A percentile compares a stretch with the other conserved stretches of the same genome.
Conservation (phyloP, 2,888 invertebrate species). For the Drosophila setosimentum region DNA sequence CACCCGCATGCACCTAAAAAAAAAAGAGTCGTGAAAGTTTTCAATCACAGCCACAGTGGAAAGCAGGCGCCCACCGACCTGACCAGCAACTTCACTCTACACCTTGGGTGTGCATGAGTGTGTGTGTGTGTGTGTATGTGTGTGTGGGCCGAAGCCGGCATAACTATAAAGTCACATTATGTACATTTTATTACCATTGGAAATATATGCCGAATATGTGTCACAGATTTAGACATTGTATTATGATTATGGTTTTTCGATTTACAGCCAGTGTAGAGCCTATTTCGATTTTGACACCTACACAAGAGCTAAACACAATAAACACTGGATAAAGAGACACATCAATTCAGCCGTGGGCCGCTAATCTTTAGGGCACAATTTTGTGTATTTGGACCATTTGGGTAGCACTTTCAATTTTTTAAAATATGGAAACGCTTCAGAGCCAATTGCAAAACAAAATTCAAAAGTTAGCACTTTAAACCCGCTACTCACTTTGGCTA, state of each 20-base stretch:
- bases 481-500: no score
- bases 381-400: slow-evolving; percentile 40
- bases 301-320: slow-evolving; percentile 15
- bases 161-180: slow-evolving; percentile 31
- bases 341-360: slow-evolving; percentile 48
- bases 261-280: slow-evolving; percentile 49
- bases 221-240: slow-evolving; percentile 73
- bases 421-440: slow-evolving; percentile 7
- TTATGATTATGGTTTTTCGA: slow-evolving; percentile 61
- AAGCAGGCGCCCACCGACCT: slow-evolving; percentile 71
- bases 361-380: slow-evolving; percentile 34
- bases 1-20: slow-evolving; percentile 73
- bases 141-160: slow-evolving; percentile 34
- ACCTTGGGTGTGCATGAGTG: slow-evolving; percentile 2
- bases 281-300: slow-evolving; percentile 63
- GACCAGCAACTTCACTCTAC: slow-evolving; percentile 42
- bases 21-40: slow-evolving; percentile 73
- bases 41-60: slow-evolving; percentile 62
- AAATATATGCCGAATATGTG: slow-evolving; percentile 55
- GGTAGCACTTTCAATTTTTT: slow-evolving; percentile 61
- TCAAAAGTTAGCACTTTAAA: neutral
- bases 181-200: slow-evolving; percentile 60
- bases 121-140: slow-evolving; percentile 20
- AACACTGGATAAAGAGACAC: slow-evolving; percentile 41
- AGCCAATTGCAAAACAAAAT: neutral